Base-by-base conservation (phyloP, 2,888 invertebrate species). In the Geotrupes spiniger region DNA sequence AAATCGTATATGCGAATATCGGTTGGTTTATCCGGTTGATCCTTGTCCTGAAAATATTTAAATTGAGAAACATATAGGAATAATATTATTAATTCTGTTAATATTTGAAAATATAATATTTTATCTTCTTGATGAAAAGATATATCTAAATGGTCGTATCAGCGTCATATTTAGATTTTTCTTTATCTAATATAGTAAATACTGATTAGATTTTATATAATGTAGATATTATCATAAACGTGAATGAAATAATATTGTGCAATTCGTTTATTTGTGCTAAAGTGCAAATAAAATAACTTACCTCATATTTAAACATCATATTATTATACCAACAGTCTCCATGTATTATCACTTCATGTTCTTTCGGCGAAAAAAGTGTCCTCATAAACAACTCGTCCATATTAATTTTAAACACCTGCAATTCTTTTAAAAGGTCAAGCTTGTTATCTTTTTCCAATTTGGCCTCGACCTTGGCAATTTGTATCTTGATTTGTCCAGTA, bases 281-380 rank as follows among this genome's bases (percentile, higher is more conserved):
- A n/a, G n/a, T n/a, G n/a, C n/a, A n/a, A n/a, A 21, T 3, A 21
- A 17, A 37, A 37, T 14, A 6, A 15, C 17, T 37, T 37, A 42
- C 53, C 36, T 43, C 42, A 15, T 54, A 54, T 37, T 26, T 41
- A 17, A 54, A 54, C 45, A 54, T 45, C 27, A 54, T 50, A 29
- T 52, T 54, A 16, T 49, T 52, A 28, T 50, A 52, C 52, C 52
- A 52, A 41, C 49, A 52, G 45, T 54, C 52, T 6, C 54, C 54
- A 27, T 54, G 47, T 4, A 39, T 26, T 9, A 54, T 11, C 9
- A 51, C 42, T 2, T 16, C 11, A 12, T 43, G 17, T 31, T 42
- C 27, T 4, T 25, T 12, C 6, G 10, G 16, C 2, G 12, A 4
- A 3, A 6, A 10, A 15, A 12, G 9, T 10, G 14, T 25, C 2